These are phyloP conservation scores for Platyrinchus mystaceus DNA, from an alignment of 2,797 vertebrate genomes.

Conservation along the genomic window DNA sequence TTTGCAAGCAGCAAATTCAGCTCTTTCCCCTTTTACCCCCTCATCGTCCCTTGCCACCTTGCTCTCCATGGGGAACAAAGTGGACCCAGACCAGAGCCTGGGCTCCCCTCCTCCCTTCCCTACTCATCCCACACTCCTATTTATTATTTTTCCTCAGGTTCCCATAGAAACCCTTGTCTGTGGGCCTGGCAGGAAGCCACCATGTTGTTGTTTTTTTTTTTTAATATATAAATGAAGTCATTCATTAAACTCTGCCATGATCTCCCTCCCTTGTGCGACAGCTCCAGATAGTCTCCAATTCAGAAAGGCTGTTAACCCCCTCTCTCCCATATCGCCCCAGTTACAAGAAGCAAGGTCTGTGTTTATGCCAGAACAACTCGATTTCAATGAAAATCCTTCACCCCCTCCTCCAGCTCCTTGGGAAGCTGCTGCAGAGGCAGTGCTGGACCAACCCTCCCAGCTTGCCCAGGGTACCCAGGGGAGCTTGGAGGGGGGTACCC, in stretches of 20 bases:
- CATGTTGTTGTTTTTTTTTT: conserved; percentile 31
- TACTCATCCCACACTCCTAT: conserved; percentile 48
- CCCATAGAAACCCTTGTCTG: conserved; percentile 67
- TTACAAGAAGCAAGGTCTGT: background rate
- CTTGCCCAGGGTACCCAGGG: background rate
- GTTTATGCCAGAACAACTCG: background rate
- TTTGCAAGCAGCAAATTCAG: background rate
- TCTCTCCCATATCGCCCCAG: background rate
- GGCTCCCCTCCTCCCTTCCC: conserved; percentile 17
- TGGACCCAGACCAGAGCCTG: background rate
- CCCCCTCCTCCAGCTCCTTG: background rate
- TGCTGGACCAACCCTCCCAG: background rate
- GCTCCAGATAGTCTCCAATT: conserved; percentile 38
- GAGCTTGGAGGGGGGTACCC: background rate
- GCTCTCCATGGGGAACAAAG: background rate
- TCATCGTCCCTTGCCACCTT: background rate
- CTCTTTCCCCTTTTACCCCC: background rate
- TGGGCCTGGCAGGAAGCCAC: conserved; percentile 60
- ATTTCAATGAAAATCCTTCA: background rate
- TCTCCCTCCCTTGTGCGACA: conserved; percentile 28
- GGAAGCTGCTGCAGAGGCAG: background rate
- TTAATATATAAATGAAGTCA: conserved; percentile 57
- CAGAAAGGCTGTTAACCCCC: conserved; percentile 30
- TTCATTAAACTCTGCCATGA: conserved; percentile 64
- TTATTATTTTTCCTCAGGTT: conserved; percentile 65